Evolutionary conservation across 2,113 vertebrate species (phyloP).

Genomic region (Clarias gariepinus): DNA sequence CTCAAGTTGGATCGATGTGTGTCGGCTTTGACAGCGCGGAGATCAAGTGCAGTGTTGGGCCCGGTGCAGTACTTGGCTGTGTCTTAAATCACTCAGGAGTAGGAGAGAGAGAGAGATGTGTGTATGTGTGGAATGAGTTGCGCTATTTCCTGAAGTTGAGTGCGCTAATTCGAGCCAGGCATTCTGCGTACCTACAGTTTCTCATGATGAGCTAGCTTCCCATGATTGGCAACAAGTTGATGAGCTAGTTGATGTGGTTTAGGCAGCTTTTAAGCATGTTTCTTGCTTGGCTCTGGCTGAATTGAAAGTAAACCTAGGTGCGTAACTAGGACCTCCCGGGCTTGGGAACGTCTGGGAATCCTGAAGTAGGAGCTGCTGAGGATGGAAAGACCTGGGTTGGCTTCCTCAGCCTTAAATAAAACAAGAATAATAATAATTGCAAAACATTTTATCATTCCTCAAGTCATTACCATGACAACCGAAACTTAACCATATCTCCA

Average conservation of each 20-base stretch:
- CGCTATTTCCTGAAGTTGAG: too few relatives aligned
- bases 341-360: background rate
- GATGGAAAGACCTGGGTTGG: background rate
- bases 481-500: too few relatives aligned
- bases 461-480: background rate
- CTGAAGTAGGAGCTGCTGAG: background rate
- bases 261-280: background rate
- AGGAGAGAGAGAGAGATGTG: background rate
- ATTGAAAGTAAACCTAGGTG: background rate
- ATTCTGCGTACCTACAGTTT: background rate
- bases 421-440: background rate
- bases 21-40: conserved; percentile 22
- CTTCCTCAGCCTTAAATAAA: background rate
- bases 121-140: background rate
- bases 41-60: conserved; percentile 1
- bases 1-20: conserved; percentile 6
- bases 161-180: background rate
- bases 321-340: background rate
- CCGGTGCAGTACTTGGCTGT: conserved; percentile 28
- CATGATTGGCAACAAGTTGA: background rate
- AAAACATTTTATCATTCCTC: background rate
- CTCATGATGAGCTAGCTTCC: background rate
- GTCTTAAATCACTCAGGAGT: background rate
- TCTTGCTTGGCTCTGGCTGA: background rate
- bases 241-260: background rate